Evolutionary conservation across 2,888 invertebrate genomes (phyloP).

Genomic region (Deilephila porcellus): DNA sequence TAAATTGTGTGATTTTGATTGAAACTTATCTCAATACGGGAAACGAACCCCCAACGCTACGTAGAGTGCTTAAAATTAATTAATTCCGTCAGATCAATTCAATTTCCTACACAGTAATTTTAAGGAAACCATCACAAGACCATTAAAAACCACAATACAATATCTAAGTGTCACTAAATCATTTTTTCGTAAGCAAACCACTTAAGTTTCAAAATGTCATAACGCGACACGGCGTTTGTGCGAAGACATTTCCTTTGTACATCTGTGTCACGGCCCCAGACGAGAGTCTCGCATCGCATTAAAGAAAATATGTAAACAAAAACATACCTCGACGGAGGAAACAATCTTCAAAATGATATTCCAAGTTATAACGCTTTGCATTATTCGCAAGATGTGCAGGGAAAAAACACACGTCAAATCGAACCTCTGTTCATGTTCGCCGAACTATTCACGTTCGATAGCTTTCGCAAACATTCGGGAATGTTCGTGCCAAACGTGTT

Average conservation of each 20-base stretch:
- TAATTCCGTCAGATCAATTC: neutral
- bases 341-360: constrained; percentile 16
- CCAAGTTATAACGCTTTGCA: neutral
- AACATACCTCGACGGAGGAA: neutral
- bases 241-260: neutral
- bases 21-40: no score
- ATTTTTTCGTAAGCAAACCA: neutral
- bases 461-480: constrained; percentile 3
- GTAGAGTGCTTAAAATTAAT: no score
- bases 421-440: neutral
- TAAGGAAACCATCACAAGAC: neutral
- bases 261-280: neutral
- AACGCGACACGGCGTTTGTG: neutral
- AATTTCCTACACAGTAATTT: neutral
- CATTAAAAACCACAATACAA: neutral
- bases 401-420: constrained; percentile 12
- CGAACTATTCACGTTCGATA: constrained; percentile 8
- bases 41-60: no score
- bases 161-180: neutral
- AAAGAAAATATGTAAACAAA: constrained; percentile 4
- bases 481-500: constrained; percentile 12
- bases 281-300: neutral
- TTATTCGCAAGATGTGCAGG: neutral
- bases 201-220: neutral
- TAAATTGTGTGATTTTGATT: no score